A percentile compares a stretch with the other conserved stretches of the same genome.
phyloP scores from a whole-genome alignment of 2,888 invertebrate species.

The Trichacis sp. region DNA sequence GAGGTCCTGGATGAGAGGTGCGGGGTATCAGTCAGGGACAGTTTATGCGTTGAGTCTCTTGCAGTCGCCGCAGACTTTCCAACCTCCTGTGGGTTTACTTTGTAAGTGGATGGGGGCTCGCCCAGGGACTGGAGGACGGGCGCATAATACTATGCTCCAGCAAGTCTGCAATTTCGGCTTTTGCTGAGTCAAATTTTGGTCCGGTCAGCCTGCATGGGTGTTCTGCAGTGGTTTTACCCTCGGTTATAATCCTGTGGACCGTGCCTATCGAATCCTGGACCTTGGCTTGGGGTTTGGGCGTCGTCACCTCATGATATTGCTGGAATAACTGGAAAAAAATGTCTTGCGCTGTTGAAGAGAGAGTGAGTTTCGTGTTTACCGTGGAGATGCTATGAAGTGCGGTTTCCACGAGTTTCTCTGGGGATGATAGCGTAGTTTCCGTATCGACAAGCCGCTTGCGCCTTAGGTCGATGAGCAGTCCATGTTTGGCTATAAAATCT shows the following conservation, averaged over 20 bases:
- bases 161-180: background rate
- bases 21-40: background rate
- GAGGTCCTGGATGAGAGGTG: background rate
- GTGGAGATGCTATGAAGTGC: background rate
- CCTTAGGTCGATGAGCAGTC: too few relatives aligned
- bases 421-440: too few relatives aligned
- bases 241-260: background rate
- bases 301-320: background rate
- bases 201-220: background rate
- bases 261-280: background rate
- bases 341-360: background rate
- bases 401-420: background rate
- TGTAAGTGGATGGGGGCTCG: background rate
- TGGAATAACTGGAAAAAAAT: background rate
- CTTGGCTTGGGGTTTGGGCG: background rate
- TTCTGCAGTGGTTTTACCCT: background rate
- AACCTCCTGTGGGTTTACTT: background rate
- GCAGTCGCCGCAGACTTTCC: background rate
- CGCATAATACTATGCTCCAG: background rate
- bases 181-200: background rate
- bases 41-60: background rate
- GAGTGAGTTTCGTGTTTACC: background rate
- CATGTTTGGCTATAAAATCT: too few relatives aligned
- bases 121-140: background rate
- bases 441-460: too few relatives aligned